Evolutionary conservation across 2,113 vertebrate genomes (phyloP), one percentile per base, ranked within the genome.

Genomic region (Seriola aureovittata): DNA sequence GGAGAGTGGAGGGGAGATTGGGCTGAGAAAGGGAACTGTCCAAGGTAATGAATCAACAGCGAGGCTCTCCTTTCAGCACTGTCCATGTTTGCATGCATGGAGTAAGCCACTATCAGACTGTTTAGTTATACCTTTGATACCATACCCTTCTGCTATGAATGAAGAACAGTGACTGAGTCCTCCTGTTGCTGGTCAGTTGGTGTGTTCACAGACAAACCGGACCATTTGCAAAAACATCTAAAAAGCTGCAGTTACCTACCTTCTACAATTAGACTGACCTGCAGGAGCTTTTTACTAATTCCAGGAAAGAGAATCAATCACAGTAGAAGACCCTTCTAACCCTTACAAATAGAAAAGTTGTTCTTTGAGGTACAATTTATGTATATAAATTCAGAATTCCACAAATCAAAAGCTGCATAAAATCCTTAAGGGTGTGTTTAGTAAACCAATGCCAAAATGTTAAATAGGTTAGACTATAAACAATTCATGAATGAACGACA

Each of bases 21-120:
- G 69, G 77, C 67, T 11, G 32, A 69, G 58, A 34, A 63, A 21
- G 71, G 65, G 63, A 85, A 74, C 80, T 87, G 85, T 90, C 88
- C 70, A 59, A 36, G 68, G 80, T 68, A 74, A 60, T 75, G 78
- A 89, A 81, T 81, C 76, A 69, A 50, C 59, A 68, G 29, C 34
- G 11, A 9, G 63, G 69, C 72, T 85, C 70, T 75, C 71, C 4
- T 73, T 63, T 88, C 23, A 34, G 64, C 71, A 68, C 71, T 17
- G 40, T 52, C 72, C 72, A 6, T 36, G 23, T 78, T 78, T 52
- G 12, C 44, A 67, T 63, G 46, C 36, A 62, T 3, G 11, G 57
- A 79, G 44, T 38, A 34, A 80, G 75, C 57, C 69, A 25, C 58
- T 58, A 66, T 58, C n/a, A 71, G 48, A 54, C 40, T 17, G 44